These are phyloP conservation scores for Prunella fulvescens DNA, from an alignment of 2,113 vertebrate species.

Conservation along the genomic window DNA sequence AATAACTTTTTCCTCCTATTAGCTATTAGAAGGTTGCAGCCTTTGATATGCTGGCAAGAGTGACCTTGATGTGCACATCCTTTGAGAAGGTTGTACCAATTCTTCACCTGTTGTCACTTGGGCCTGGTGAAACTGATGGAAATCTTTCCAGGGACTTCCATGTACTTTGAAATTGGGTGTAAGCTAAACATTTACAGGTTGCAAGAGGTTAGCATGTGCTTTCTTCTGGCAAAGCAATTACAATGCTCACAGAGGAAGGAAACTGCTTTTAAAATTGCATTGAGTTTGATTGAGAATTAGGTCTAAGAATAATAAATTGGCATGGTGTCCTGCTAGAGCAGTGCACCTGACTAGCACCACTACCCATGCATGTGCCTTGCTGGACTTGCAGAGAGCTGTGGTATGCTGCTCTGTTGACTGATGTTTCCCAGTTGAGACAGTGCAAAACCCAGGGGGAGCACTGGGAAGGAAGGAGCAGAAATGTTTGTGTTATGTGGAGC, in stretches of 20 bases:
- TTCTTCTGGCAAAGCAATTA: neutral
- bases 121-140: neutral
- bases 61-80: accelerated
- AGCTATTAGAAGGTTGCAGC: neutral
- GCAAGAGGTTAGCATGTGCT: neutral
- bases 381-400: neutral
- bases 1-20: neutral
- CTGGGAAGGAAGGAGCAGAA: neutral
- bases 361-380: too few relatives aligned
- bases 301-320: neutral
- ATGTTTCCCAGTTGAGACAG: accelerated
- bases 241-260: neutral
- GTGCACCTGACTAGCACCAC: neutral
- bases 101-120: neutral
- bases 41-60: neutral
- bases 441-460: neutral
- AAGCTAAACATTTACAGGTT: neutral
- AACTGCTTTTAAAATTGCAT: neutral
- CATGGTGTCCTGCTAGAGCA: neutral
- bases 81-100: neutral
- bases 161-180: neutral
- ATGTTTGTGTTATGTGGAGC: neutral
- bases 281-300: neutral
- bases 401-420: accelerated
- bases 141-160: neutral